These are phyloP conservation scores for Agelastica alni DNA, from an alignment of 2,888 invertebrate species.

Conservation along the genomic window DNA sequence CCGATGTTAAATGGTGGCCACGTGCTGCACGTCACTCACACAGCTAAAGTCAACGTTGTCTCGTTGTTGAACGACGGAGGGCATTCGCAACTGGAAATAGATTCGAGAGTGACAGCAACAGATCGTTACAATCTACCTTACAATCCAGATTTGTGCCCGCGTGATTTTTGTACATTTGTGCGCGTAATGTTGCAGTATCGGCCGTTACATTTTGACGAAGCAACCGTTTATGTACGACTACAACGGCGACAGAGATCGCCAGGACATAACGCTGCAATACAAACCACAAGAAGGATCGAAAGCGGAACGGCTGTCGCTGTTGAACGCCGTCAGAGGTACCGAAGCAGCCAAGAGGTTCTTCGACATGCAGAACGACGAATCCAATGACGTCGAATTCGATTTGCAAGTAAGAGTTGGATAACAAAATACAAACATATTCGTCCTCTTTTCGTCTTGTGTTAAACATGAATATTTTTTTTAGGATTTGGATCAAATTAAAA, in stretches of 20 bases:
- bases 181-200: slow-evolving; percentile 65
- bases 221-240: slow-evolving; percentile 73
- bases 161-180: no score
- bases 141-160: no score
- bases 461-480: slow-evolving; percentile 45
- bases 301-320: slow-evolving; percentile 73
- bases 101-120: no score
- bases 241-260: slow-evolving; percentile 70
- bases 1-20: no score
- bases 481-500: slow-evolving; percentile 71
- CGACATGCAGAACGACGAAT: slow-evolving; percentile 59
- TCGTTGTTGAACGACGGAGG: no score
- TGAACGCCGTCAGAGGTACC: slow-evolving; percentile 70
- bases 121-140: no score
- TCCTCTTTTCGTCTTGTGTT: no score
- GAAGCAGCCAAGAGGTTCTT: slow-evolving; percentile 32
- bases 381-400: slow-evolving; percentile 67
- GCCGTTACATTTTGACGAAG: slow-evolving; percentile 75
- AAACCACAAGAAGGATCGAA: slow-evolving; percentile 74
- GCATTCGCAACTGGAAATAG: no score
- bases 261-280: slow-evolving; percentile 72
- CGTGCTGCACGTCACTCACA: no score
- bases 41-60: no score
- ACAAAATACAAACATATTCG: background rate
- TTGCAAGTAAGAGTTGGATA: slow-evolving; percentile 26